Evolutionary conservation across 2,888 invertebrate genomes (phyloP).

Genomic region (Autographa gamma): DNA sequence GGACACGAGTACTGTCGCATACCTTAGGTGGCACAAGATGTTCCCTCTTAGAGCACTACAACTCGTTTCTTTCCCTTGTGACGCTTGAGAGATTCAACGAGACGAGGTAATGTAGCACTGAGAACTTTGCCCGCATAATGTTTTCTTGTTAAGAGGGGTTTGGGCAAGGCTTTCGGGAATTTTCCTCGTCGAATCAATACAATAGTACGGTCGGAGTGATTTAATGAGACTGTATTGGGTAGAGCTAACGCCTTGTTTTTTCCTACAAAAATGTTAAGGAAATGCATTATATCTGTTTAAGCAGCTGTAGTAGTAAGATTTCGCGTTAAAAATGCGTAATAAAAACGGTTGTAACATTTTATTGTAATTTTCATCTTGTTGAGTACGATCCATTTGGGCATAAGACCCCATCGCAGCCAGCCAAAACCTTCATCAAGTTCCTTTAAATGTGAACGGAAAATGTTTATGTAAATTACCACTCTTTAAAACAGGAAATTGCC

Average conservation of each 20-base stretch:
- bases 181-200: constrained; percentile 5
- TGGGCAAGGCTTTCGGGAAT: constrained; percentile 5
- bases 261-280: not conserved
- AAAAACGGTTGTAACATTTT: not conserved
- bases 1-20: constrained; percentile 31
- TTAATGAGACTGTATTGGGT: not conserved
- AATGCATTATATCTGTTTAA: not conserved
- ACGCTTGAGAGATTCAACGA: constrained; percentile 34
- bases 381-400: not conserved
- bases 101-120: constrained; percentile 33
- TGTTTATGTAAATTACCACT: constrained; percentile 4
- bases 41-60: constrained; percentile 43
- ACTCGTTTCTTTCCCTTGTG: constrained; percentile 40
- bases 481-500: constrained; percentile 2
- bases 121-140: constrained; percentile 24
- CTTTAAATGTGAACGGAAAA: not conserved
- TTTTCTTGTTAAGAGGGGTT: constrained; percentile 7
- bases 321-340: not conserved
- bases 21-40: constrained; percentile 38
- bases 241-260: not conserved
- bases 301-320: not conserved
- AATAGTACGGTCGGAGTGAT: not conserved
- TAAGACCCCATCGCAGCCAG: not conserved
- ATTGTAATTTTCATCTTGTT: not conserved
- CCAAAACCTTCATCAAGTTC: constrained; percentile 1